A percentile compares a stretch with the other conserved stretches of the same genome.
phyloP scores from a whole-genome alignment of 2,113 vertebrate species.

The Cettia cetti region DNA sequence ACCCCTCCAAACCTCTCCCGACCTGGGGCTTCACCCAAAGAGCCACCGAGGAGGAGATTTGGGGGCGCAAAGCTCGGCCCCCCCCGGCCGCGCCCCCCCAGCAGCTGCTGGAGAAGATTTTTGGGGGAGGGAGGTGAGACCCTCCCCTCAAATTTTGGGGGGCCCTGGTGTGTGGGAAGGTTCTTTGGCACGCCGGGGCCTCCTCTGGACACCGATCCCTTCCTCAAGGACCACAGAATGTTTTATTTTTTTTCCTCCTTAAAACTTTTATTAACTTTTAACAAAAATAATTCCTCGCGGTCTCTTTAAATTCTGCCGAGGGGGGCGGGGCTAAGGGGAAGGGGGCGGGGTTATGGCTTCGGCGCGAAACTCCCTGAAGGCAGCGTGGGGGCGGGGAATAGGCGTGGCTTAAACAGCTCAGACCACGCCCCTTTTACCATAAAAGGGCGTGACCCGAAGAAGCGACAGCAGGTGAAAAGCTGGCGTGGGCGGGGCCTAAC shows the following conservation, averaged over 20 bases:
- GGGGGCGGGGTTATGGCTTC: not conserved
- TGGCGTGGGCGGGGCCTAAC: too few relatives aligned
- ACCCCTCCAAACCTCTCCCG: not conserved
- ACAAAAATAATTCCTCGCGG: not conserved
- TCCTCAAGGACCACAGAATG: not conserved
- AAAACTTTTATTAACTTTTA: not conserved
- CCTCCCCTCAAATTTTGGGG: not conserved
- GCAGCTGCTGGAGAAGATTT: not conserved
- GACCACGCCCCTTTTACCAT: too few relatives aligned
- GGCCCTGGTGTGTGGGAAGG: too few relatives aligned
- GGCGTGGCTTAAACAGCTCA: too few relatives aligned
- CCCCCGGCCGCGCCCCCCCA: not conserved
- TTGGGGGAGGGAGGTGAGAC: not conserved
- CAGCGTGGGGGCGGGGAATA: too few relatives aligned
- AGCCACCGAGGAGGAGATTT: not conserved
- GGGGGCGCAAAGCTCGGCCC: not conserved
- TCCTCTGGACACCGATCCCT: not conserved
- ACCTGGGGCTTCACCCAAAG: not conserved
- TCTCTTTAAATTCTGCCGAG: not conserved
- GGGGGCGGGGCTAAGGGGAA: not conserved
- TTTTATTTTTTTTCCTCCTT: not conserved
- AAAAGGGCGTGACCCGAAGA: too few relatives aligned
- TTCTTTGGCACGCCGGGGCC: too few relatives aligned
- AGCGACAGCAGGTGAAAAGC: too few relatives aligned
- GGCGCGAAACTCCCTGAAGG: not conserved